Evolutionary conservation across 2,797 vertebrate genomes (phyloP).

Genomic region (Phylloscopus collybita): DNA sequence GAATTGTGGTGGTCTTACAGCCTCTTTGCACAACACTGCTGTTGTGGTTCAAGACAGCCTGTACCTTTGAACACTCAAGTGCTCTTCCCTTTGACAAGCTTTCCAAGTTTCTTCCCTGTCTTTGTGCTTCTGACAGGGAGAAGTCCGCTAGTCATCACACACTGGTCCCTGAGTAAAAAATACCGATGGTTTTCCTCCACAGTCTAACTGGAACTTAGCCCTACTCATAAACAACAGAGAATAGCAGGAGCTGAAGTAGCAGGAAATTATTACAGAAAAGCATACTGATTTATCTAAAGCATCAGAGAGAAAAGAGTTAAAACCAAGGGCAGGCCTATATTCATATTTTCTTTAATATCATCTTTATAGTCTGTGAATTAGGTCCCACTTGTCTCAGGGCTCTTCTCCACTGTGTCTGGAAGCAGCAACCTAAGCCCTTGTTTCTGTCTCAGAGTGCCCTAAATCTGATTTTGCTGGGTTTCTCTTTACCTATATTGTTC

Average conservation of each 20-base stretch:
- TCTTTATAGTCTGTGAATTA: neutral
- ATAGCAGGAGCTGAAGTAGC: neutral
- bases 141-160: neutral
- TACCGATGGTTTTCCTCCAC: neutral
- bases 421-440: neutral
- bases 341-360: neutral
- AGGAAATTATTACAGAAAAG: neutral
- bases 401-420: neutral
- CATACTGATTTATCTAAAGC: neutral
- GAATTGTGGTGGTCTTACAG: neutral
- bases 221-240: neutral
- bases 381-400: neutral
- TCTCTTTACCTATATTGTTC: neutral
- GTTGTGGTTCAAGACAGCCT: neutral
- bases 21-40: neutral
- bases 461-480: slow-evolving; percentile 14
- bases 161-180: neutral
- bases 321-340: neutral
- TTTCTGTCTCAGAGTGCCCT: neutral
- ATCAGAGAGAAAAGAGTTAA: neutral
- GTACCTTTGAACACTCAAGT: neutral
- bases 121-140: neutral
- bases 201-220: neutral
- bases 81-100: neutral
- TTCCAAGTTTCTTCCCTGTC: neutral